phyloP scores from a whole-genome alignment of 1,140 invertebrate species.

The Subanguina moxae region DNA sequence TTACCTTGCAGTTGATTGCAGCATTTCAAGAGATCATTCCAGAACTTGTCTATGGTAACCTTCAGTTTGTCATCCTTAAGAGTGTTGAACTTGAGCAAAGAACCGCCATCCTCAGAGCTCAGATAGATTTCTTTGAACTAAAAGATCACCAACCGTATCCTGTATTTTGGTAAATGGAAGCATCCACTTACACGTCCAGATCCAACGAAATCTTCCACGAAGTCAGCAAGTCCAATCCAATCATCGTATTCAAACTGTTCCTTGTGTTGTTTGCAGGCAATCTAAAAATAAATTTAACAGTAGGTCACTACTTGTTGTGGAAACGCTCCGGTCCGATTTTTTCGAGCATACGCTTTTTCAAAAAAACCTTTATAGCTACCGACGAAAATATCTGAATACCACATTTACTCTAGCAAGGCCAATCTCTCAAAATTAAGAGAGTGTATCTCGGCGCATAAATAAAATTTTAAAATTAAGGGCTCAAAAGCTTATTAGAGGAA shows the following conservation, averaged over 20 bases:
- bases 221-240: conserved; percentile 27
- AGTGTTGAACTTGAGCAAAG: neutral
- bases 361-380: too few relatives aligned
- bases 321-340: too few relatives aligned
- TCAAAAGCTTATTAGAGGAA: too few relatives aligned
- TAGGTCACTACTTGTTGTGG: too few relatives aligned
- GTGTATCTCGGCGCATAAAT: too few relatives aligned
- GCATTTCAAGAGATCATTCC: conserved; percentile 27
- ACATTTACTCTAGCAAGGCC: too few relatives aligned
- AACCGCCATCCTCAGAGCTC: conserved; percentile 13
- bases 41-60: conserved; percentile 30
- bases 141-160: neutral
- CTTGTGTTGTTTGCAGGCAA: conserved; percentile 19
- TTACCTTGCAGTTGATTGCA: conserved; percentile 34
- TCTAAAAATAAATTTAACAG: conserved; percentile 13
- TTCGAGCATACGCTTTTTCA: too few relatives aligned
- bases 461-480: too few relatives aligned
- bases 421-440: too few relatives aligned
- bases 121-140: neutral
- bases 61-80: neutral
- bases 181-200: conserved; percentile 13
- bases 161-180: conserved; percentile 15
- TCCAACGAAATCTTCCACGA: conserved; percentile 24
- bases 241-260: conserved; percentile 14
- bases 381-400: too few relatives aligned